A percentile compares a stretch with the other conserved stretches of the same genome.
phyloP scores from a whole-genome alignment of 2,113 vertebrate species.

The Gnathonemus echidnorhynchus region DNA sequence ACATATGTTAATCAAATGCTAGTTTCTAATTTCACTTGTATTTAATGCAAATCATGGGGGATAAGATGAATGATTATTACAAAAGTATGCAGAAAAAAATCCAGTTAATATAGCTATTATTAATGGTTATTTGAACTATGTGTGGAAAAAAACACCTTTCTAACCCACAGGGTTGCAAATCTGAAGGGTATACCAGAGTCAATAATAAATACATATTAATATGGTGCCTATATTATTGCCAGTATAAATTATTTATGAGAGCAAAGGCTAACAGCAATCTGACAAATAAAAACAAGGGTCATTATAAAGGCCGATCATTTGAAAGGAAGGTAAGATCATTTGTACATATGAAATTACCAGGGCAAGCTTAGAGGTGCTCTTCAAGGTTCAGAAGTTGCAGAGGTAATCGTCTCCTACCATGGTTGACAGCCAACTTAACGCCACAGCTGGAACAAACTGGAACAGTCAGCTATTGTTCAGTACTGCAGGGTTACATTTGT shows the following conservation, averaged over 20 bases:
- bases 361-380: background rate
- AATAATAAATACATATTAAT: background rate
- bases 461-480: slow-evolving; percentile 54
- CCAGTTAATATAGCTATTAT: background rate
- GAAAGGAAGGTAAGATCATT: background rate
- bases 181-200: background rate
- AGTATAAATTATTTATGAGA: background rate
- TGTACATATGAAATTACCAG: background rate
- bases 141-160: background rate
- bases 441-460: slow-evolving; percentile 60
- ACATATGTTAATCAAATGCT: background rate
- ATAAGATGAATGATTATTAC: background rate
- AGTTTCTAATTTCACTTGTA: background rate
- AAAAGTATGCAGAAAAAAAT: background rate
- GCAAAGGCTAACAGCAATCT: background rate
- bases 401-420: slow-evolving; percentile 40
- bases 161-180: background rate
- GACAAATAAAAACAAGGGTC: background rate
- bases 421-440: slow-evolving; percentile 58
- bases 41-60: background rate
- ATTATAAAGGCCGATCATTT: background rate
- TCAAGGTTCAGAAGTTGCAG: slow-evolving; percentile 36
- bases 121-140: background rate
- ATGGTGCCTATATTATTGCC: background rate
- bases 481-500: slow-evolving; percentile 52